Evolutionary conservation across 2,888 invertebrate species (phyloP).

Genomic region (Thalpophila matura): DNA sequence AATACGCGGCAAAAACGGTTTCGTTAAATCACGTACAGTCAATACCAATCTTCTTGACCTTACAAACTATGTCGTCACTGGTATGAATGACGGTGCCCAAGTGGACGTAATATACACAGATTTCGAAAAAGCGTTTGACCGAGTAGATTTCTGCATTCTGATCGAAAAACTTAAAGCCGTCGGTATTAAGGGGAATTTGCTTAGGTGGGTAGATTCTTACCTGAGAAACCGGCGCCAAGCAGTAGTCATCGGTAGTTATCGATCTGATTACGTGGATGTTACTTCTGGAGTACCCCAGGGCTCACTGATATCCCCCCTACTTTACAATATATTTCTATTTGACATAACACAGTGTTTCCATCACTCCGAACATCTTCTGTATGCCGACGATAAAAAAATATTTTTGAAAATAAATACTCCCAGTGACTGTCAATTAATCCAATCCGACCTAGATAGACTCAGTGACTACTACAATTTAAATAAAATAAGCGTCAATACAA

Average conservation of each 20-base stretch:
- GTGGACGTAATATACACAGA: too few species aligned
- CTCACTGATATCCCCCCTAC: neutral
- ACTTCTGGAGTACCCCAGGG: neutral
- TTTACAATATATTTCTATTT: neutral
- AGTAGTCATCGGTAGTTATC: neutral
- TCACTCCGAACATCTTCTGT: neutral
- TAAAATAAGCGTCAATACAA: neutral
- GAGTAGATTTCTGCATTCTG: neutral
- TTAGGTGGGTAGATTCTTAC: neutral
- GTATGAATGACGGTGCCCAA: too few species aligned
- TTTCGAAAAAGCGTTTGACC: too few species aligned
- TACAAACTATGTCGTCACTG: too few species aligned
- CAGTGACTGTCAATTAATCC: neutral
- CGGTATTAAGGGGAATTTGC: neutral
- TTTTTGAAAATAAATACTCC: neutral
- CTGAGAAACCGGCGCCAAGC: neutral
- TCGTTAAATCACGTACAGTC: too few species aligned
- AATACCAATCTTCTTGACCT: too few species aligned
- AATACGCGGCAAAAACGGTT: conserved; percentile 36
- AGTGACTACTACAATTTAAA: neutral
- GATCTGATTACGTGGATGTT: neutral
- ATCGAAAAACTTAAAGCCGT: neutral
- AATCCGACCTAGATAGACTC: neutral
- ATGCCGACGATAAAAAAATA: conserved; percentile 5
- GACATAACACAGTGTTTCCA: neutral